Evolutionary conservation across 2,113 vertebrate genomes (phyloP).

Genomic region (Rousettus leschenaultii): DNA sequence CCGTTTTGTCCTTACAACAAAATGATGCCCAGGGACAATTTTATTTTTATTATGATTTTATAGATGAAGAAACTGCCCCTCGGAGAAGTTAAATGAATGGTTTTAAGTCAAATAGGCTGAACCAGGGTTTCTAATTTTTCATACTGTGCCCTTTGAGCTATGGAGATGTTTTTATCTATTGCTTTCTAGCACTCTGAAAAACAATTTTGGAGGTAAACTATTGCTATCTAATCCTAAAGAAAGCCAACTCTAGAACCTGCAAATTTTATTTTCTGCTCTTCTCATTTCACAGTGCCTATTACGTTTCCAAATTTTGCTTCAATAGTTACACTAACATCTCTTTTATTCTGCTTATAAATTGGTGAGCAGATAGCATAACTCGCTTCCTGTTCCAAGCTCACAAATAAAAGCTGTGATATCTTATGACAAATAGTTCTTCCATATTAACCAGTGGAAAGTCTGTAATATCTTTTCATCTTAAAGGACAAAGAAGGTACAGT

Average conservation of each 20-base stretch:
- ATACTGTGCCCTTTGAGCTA: background rate
- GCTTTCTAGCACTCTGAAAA: background rate
- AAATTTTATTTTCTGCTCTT: background rate
- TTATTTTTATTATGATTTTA: background rate
- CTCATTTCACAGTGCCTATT: background rate
- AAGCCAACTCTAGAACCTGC: background rate
- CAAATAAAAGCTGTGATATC: conserved; percentile 44
- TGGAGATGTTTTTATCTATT: background rate
- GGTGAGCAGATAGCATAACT: background rate
- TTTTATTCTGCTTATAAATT: conserved; percentile 26
- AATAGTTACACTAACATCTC: background rate
- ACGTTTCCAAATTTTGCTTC: background rate
- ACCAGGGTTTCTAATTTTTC: background rate
- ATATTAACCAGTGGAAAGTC: background rate
- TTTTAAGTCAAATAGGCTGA: background rate
- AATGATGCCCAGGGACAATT: background rate
- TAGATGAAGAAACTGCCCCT: background rate
- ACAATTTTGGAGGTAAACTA: background rate
- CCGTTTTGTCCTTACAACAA: background rate
- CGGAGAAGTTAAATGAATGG: background rate
- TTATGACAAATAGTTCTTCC: background rate
- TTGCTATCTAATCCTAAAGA: background rate
- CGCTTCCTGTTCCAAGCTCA: background rate
- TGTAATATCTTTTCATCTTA: conserved; percentile 49
- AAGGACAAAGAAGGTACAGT: background rate